Evolutionary conservation across 2,888 invertebrate species (phyloP), one percentile per base, ranked within the genome.

Genomic region (Agrotis clavis): DNA sequence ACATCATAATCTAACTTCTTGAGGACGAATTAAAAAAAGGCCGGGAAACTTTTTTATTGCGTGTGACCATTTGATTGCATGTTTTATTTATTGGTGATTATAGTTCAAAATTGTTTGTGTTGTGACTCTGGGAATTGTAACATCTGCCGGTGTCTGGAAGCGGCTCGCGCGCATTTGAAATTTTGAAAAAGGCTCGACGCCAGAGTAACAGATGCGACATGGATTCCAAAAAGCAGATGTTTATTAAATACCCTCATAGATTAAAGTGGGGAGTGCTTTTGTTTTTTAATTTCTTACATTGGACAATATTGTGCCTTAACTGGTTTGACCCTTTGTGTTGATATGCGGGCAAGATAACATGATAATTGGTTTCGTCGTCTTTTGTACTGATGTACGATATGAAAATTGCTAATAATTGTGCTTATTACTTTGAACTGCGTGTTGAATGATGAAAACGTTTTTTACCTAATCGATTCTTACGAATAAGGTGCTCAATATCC

Each of bases 141-240:
- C 96, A 96, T 96, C 96, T 96, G 96, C 95, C 94, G 90, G 87
- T 88, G 90, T 83, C 88, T 90, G 89, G 90, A 90, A 92, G 91
- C 92, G 90, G 90, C 93, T 93, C 94, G 91, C 92, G 94, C 94
- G 94, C 94, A 93, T 95, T 95, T 91, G 91, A 92, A 94, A 95
- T 92, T 94, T 94, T 89, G 90, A 93, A 95, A 95, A 94, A 94
- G 93, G 91, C 89, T 89, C 90, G 88, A 89, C 90, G 89, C 90
- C 90, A 88, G 87, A 87, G 90, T 88, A 95, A 95, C 96, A 96
- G 96, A 96, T 96, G 96, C 94, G 94, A 94, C 95, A 94, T 94
- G 95, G 95, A 96, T 95, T 95, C 95, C 92, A 91, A 88, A 90
- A 93, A 93, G 95, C 96, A 96, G 95, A 94, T 96, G 96, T 94